Conservation (phyloP, 2,113 vertebrate genomes). For the Dendropsophus ebraccatus region DNA sequence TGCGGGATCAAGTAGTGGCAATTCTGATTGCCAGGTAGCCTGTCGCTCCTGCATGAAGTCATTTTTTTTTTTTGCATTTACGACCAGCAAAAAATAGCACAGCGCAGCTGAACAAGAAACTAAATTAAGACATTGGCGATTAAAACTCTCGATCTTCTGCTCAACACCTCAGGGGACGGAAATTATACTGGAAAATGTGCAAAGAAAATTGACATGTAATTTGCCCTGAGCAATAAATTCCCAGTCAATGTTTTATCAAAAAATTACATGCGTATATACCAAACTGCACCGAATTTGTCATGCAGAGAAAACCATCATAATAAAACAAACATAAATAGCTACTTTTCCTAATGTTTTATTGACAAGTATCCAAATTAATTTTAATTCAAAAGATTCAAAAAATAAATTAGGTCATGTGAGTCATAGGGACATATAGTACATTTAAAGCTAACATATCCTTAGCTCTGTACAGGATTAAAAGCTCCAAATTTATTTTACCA, state of each 20-base stretch:
- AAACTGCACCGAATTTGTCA: not conserved
- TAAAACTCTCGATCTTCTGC: constrained; percentile 24
- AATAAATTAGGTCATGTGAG: no score
- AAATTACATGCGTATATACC: not conserved
- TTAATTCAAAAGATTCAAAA: no score
- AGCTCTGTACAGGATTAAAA: no score
- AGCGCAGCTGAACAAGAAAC: not conserved
- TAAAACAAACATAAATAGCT: not conserved
- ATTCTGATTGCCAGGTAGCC: not conserved
- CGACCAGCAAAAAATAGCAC: constrained; percentile 7
- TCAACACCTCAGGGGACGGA: constrained; percentile 1
- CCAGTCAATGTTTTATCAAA: not conserved
- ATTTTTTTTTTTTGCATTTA: constrained; percentile 3
- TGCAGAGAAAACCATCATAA: not conserved
- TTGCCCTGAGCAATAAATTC: constrained; percentile 34
- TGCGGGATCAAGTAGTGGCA: constrained; percentile 21
- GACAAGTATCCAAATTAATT: not conserved
- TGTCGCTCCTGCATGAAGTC: no score
- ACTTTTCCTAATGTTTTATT: not conserved
- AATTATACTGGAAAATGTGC: constrained; percentile 21
- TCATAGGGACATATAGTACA: not conserved
- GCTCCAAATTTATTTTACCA: no score
- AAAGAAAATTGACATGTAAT: constrained; percentile 37
- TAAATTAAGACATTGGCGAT: constrained; percentile 19
- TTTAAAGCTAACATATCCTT: no score